Conservation (phyloP, 2,888 invertebrate species). For the Tridacna gigas region DNA sequence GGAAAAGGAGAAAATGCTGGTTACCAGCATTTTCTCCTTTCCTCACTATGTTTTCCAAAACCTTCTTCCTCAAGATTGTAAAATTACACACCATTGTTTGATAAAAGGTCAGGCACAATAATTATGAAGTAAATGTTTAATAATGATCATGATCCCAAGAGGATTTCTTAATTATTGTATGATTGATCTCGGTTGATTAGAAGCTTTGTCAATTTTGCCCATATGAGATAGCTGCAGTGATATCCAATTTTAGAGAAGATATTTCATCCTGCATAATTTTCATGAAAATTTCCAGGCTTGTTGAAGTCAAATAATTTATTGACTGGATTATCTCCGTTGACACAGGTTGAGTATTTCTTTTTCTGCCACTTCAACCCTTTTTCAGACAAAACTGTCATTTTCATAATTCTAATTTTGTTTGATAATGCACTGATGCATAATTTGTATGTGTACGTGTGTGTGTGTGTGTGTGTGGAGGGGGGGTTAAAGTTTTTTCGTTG, state of each 20-base stretch:
- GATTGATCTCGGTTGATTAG: constrained; percentile 27
- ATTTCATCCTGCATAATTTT: constrained; percentile 9
- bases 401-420: too few species aligned
- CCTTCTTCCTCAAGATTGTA: neutral
- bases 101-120: neutral
- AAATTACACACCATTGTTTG: neutral
- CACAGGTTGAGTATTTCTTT: too few species aligned
- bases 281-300: too few species aligned
- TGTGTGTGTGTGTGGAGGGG: too few species aligned
- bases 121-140: constrained; percentile 21
- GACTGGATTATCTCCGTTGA: too few species aligned
- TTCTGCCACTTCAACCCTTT: too few species aligned
- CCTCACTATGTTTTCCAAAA: neutral
- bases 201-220: constrained; percentile 18
- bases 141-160: constrained; percentile 24
- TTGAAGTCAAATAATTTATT: too few species aligned
- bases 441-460: too few species aligned
- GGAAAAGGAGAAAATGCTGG: neutral
- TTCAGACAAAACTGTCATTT: too few species aligned
- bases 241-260: constrained; percentile 21
- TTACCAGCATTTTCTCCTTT: neutral
- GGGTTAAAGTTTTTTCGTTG: too few species aligned
- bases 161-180: constrained; percentile 19
- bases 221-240: constrained; percentile 4
- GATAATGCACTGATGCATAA: too few species aligned